Conservation (phyloP, 2,888 invertebrate genomes). For the Mesopsocus fuscifrons region DNA sequence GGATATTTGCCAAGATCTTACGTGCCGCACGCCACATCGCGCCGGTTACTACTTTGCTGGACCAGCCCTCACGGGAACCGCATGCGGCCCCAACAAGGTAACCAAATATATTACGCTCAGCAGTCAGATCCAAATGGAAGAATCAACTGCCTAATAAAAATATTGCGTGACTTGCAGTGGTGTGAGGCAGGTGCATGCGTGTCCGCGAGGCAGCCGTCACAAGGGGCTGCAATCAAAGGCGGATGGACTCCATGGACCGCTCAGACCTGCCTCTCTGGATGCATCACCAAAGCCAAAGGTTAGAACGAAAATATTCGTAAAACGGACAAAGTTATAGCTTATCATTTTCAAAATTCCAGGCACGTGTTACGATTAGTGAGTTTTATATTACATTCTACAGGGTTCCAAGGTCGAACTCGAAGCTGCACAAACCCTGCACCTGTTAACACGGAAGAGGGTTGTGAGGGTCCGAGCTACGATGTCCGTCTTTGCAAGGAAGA, state of each 20-base stretch:
- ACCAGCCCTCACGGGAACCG: slow-evolving; percentile 64
- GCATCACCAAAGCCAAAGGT: slow-evolving; percentile 41
- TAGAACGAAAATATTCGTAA: not conserved
- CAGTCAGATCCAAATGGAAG: too few species aligned
- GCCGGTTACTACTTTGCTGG: slow-evolving; percentile 58
- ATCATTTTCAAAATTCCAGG: too few species aligned
- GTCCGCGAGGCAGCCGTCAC: slow-evolving; percentile 22
- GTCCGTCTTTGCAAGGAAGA: slow-evolving; percentile 46
- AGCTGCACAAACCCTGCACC: slow-evolving; percentile 31
- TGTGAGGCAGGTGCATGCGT: slow-evolving; percentile 47
- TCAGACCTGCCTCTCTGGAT: slow-evolving; percentile 44
- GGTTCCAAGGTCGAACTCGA: slow-evolving; percentile 33
- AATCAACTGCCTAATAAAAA: too few species aligned
- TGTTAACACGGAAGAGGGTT: slow-evolving; percentile 32
- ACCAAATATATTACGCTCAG: slow-evolving; percentile 18
- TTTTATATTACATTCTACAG: too few species aligned
- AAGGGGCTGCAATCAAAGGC: slow-evolving; percentile 26
- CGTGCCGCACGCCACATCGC: slow-evolving; percentile 51
- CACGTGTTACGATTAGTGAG: too few species aligned
- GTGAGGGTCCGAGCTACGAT: slow-evolving; percentile 41
- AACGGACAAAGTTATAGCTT: too few species aligned
- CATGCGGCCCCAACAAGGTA: slow-evolving; percentile 44
- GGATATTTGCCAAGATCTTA: slow-evolving; percentile 42
- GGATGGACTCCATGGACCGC: slow-evolving; percentile 47
- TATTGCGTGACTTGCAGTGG: too few species aligned